phyloP scores from a whole-genome alignment of 1,140 invertebrate species.

The Drosophila gunungcola region DNA sequence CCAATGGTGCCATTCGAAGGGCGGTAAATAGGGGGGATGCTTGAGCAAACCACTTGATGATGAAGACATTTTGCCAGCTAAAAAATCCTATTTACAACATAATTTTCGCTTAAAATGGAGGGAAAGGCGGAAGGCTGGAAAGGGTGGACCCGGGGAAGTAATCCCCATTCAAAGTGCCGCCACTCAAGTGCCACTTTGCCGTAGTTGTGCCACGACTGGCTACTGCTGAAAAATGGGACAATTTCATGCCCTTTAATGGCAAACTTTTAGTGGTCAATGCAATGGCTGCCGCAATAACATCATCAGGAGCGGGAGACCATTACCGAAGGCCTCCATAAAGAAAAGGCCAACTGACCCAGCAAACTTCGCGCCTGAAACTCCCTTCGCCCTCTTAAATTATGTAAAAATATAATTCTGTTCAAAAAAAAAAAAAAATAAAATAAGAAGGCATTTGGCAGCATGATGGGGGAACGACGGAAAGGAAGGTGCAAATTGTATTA shows the following conservation, averaged over 20 bases:
- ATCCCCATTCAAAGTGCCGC: conserved; percentile 59
- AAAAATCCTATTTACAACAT: conserved; percentile 78
- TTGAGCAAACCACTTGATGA: conserved; percentile 57
- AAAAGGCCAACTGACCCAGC: conserved; percentile 44
- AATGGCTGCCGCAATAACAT: conserved; percentile 47
- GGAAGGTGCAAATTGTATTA: conserved; percentile 59
- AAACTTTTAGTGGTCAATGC: conserved; percentile 75
- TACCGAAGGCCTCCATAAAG: conserved; percentile 21
- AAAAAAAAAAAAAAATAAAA: conserved; percentile 11
- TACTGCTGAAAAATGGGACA: conserved; percentile 34
- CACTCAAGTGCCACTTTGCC: conserved; percentile 70
- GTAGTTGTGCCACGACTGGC: conserved; percentile 19
- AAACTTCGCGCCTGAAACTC: conserved; percentile 3
- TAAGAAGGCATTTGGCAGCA: conserved; percentile 6
- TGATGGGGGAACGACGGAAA: conserved; percentile 6
- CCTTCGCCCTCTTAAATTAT: conserved; percentile 62
- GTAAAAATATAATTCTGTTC: conserved; percentile 71
- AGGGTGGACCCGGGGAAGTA: conserved; percentile 25
- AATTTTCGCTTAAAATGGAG: conserved; percentile 57
- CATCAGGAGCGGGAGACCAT: conserved; percentile 5
- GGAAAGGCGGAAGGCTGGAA: background rate
- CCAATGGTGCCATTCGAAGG: conserved; percentile 26
- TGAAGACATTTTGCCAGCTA: conserved; percentile 70
- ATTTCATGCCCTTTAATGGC: conserved; percentile 70
- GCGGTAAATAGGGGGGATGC: conserved; percentile 1